Percentiles rank a stretch among this genome's conserved stretches.
Evolutionary conservation across 2,888 invertebrate genomes (phyloP).

Genomic region (Apamea anceps): DNA sequence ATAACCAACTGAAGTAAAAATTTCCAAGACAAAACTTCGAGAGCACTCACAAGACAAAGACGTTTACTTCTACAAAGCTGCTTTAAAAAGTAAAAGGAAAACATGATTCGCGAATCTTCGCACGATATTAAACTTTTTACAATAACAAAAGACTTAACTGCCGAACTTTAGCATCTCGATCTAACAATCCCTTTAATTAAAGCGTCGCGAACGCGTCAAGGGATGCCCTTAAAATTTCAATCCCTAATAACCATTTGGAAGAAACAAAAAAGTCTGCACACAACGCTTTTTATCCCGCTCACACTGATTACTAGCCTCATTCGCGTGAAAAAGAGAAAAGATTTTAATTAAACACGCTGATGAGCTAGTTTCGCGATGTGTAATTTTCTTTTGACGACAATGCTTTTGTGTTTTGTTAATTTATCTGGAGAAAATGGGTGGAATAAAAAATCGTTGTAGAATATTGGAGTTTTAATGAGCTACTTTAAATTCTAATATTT

Average conservation of each 20-base stretch:
- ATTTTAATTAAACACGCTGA: slow-evolving; percentile 75
- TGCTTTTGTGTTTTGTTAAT: slow-evolving; percentile 66
- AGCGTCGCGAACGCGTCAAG: slow-evolving; percentile 70
- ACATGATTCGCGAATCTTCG: slow-evolving; percentile 66
- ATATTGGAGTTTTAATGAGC: slow-evolving; percentile 55
- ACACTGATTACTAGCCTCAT: slow-evolving; percentile 64
- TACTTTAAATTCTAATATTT: slow-evolving; percentile 39
- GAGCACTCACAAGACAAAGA: slow-evolving; percentile 61
- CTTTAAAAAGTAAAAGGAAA: slow-evolving; percentile 64
- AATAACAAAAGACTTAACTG: slow-evolving; percentile 71
- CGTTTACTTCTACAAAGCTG: slow-evolving; percentile 57
- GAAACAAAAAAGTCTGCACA: slow-evolving; percentile 71
- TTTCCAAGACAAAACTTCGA: slow-evolving; percentile 53
- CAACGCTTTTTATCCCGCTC: slow-evolving; percentile 64
- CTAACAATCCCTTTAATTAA: slow-evolving; percentile 75
- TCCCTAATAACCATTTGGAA: slow-evolving; percentile 72
- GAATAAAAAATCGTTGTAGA: slow-evolving; percentile 42
- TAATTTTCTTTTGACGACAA: slow-evolving; percentile 73
- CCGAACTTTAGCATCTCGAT: slow-evolving; percentile 71
- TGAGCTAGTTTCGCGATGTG: slow-evolving; percentile 72
- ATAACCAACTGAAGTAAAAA: slow-evolving; percentile 36
- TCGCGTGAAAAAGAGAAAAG: slow-evolving; percentile 66
- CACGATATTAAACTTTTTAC: slow-evolving; percentile 73
- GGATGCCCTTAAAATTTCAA: slow-evolving; percentile 71
- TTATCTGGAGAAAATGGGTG: slow-evolving; percentile 54